Conservation (phyloP, 2,113 vertebrate genomes). For the Solenodon paradoxus region DNA sequence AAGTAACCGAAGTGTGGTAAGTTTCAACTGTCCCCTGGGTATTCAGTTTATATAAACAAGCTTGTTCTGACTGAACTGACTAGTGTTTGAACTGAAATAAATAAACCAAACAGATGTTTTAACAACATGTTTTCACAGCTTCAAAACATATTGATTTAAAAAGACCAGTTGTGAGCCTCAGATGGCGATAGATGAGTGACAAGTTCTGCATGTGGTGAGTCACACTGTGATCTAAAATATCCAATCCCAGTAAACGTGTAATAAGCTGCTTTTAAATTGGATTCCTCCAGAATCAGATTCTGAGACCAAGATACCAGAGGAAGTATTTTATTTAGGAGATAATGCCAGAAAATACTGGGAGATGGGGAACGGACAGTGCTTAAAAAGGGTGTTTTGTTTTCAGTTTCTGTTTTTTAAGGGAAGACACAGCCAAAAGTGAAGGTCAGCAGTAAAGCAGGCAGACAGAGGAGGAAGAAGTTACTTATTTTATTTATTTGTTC, state of each 20-base stretch:
- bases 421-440: too few relatives aligned
- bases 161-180: neutral
- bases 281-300: neutral
- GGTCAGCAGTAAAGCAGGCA: too few relatives aligned
- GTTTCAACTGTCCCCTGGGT: neutral
- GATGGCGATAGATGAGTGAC: neutral
- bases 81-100: constrained; percentile 37
- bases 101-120: constrained; percentile 66
- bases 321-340: neutral
- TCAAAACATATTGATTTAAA: constrained; percentile 36
- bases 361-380: neutral
- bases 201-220: neutral
- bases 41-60: neutral
- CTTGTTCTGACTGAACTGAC: constrained; percentile 14
- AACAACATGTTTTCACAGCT: constrained; percentile 48
- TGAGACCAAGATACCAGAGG: neutral
- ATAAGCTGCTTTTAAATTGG: neutral
- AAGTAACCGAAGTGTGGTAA: constrained; percentile 24
- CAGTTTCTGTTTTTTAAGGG: too few relatives aligned
- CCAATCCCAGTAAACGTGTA: neutral
- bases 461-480: too few relatives aligned
- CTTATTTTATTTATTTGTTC: too few relatives aligned
- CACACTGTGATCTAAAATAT: neutral
- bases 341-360: neutral
- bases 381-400: neutral